Percentiles rank a stretch among this genome's conserved stretches.
phyloP scores from a whole-genome alignment of 1,140 invertebrate genomes.

The Pomphorhynchus laevis region DNA sequence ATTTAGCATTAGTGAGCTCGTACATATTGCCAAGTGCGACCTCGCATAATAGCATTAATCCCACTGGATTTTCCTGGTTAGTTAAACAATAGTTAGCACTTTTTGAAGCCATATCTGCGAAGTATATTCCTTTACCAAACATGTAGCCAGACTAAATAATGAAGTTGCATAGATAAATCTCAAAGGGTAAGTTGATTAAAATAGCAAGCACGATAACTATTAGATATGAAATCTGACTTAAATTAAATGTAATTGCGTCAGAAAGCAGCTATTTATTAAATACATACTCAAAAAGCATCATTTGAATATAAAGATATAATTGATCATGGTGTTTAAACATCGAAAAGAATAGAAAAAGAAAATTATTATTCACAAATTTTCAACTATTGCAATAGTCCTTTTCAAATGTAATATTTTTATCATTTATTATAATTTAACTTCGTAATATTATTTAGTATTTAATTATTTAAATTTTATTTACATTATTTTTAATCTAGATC shows the following conservation, averaged over 20 bases:
- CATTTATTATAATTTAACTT: too few species aligned
- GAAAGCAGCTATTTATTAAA: neutral
- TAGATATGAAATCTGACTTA: too few species aligned
- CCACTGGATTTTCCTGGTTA: conserved; percentile 29
- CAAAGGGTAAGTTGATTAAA: neutral
- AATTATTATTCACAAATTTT: too few species aligned
- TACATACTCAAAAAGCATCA: too few species aligned
- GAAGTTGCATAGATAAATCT: conserved; percentile 10
- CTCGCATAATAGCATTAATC: conserved; percentile 56
- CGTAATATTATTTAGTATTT: too few species aligned
- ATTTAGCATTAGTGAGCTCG: conserved; percentile 31
- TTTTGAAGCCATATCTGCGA: conserved; percentile 93
- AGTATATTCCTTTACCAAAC: conserved; percentile 62
- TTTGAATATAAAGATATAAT: too few species aligned
- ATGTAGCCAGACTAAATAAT: conserved; percentile 51
- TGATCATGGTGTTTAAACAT: too few species aligned
- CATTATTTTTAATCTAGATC: too few species aligned
- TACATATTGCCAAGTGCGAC: conserved; percentile 67
- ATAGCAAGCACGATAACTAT: neutral
- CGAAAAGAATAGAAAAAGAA: too few species aligned
- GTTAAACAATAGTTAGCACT: conserved; percentile 84
- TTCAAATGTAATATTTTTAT: too few species aligned
- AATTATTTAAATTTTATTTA: too few species aligned
- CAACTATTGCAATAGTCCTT: too few species aligned
- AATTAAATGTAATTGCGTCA: neutral